These are phyloP conservation scores for Martes martes DNA, from an alignment of 2,113 vertebrate species.

Conservation along the genomic window DNA sequence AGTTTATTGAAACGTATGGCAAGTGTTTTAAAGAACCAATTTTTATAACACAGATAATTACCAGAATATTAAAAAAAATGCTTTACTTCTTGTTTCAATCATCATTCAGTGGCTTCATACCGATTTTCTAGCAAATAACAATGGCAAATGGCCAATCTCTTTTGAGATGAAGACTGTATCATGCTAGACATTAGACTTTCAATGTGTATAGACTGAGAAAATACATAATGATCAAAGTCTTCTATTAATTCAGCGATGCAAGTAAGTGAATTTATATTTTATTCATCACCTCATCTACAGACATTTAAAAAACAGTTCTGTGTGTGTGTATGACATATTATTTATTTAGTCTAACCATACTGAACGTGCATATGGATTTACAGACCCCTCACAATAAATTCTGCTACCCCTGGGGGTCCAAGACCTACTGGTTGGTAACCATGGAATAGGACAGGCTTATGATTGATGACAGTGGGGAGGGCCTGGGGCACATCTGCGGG, in stretches of 20 bases:
- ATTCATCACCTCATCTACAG: slow-evolving; percentile 49
- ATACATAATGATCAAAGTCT: background rate
- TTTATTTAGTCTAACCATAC: slow-evolving; percentile 71
- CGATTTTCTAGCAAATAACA: background rate
- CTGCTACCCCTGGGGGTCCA: slow-evolving; percentile 58
- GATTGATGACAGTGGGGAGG: slow-evolving; percentile 56
- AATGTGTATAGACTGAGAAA: background rate
- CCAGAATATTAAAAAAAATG: background rate
- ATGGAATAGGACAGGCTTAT: slow-evolving; percentile 7
- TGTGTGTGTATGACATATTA: slow-evolving; percentile 39
- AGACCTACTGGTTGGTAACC: slow-evolving; percentile 45
- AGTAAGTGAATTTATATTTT: slow-evolving; percentile 33
- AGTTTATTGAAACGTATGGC: background rate
- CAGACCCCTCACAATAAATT: slow-evolving; percentile 56
- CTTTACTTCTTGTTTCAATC: background rate
- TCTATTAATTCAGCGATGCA: background rate
- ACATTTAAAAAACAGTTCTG: slow-evolving; percentile 25
- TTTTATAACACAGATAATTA: background rate
- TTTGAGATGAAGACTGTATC: background rate
- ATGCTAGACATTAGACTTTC: background rate
- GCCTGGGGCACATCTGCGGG: slow-evolving; percentile 62
- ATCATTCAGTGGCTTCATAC: background rate
- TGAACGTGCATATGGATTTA: slow-evolving; percentile 50
- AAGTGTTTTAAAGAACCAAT: background rate
- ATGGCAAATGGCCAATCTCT: background rate